phyloP scores from a whole-genome alignment of 2,888 invertebrate species.

The Lasiommata megera region DNA sequence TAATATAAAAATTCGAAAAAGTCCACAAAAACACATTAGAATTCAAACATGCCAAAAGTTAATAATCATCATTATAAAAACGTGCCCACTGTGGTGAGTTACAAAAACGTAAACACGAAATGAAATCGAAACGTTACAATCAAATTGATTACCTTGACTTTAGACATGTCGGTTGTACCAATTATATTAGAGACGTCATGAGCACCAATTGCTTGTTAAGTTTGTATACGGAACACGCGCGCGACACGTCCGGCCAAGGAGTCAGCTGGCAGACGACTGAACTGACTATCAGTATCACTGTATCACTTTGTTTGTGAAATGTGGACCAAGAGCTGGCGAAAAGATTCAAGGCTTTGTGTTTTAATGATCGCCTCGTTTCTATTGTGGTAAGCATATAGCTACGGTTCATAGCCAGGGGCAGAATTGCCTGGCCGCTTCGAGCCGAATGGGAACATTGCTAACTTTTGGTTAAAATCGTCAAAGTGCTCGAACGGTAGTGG shows the following conservation, averaged over 20 bases:
- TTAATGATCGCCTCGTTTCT: neutral
- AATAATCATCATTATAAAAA: neutral
- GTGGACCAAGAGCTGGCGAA: conserved; percentile 1
- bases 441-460: too few species aligned
- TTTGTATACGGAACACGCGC: conserved; percentile 12
- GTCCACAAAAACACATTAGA: neutral
- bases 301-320: conserved; percentile 16
- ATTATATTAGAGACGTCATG: conserved; percentile 40
- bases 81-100: neutral
- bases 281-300: neutral
- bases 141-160: conserved; percentile 64
- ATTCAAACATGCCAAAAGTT: neutral
- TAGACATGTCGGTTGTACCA: conserved; percentile 55
- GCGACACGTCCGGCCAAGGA: conserved; percentile 27
- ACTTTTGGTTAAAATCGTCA: too few species aligned
- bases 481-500: too few species aligned
- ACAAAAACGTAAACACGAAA: conserved; percentile 23
- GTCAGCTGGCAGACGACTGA: conserved; percentile 32
- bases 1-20: neutral
- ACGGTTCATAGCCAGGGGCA: too few species aligned
- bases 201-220: conserved; percentile 12
- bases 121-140: conserved; percentile 33
- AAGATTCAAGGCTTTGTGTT: neutral
- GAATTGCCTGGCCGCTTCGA: too few species aligned
- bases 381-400: too few species aligned